Conservation (phyloP, 2,797 vertebrate species). For the Enteromius viviparus region DNA sequence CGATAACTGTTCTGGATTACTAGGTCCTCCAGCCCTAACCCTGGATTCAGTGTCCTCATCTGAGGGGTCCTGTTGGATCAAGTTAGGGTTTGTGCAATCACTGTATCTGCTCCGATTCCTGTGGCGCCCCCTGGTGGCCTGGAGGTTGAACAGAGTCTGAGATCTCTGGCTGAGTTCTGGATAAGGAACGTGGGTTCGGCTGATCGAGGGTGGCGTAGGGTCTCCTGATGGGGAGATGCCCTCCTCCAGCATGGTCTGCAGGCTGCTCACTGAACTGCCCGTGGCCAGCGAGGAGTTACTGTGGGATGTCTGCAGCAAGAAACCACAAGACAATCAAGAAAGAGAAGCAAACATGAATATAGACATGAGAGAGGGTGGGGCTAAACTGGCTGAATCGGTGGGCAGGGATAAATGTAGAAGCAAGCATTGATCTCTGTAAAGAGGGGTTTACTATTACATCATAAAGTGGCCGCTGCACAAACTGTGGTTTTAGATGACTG, state of each 20-base stretch:
- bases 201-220: slow-evolving; percentile 70
- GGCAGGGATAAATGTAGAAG: no score
- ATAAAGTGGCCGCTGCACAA: no score
- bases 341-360: background rate
- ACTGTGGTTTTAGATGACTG: background rate
- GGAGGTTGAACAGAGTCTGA: slow-evolving; percentile 68
- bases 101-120: slow-evolving; percentile 89
- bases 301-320: slow-evolving; percentile 74
- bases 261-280: slow-evolving; percentile 87
- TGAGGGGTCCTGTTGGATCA: slow-evolving; percentile 84
- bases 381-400: no score
- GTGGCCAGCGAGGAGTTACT: slow-evolving; percentile 88
- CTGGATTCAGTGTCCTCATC: slow-evolving; percentile 80
- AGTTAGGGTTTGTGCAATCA: slow-evolving; percentile 85
- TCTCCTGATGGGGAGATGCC: slow-evolving; percentile 80
- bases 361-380: background rate
- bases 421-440: no score
- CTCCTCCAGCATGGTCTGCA: slow-evolving; percentile 92
- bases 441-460: no score
- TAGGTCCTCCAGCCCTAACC: slow-evolving; percentile 60
- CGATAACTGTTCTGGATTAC: slow-evolving; percentile 83
- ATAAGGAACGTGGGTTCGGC: slow-evolving; percentile 67
- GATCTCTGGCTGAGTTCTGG: slow-evolving; percentile 36
- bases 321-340: background rate
- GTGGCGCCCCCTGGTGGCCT: slow-evolving; percentile 83